phyloP scores from a whole-genome alignment of 2,888 invertebrate species.

The Nowickia ferox region DNA sequence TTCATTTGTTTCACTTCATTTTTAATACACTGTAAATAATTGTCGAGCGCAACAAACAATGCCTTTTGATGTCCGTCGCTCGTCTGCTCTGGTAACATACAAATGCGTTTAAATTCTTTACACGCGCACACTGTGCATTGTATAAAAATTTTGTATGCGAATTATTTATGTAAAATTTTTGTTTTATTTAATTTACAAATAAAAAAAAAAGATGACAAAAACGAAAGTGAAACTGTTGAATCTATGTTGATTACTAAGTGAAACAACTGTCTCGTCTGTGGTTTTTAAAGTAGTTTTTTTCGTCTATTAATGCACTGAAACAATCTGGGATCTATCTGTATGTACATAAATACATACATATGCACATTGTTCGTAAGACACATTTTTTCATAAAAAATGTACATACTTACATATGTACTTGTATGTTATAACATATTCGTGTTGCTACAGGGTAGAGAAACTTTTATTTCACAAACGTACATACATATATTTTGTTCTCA shows the following conservation, averaged over 20 bases:
- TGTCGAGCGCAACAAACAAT: background rate
- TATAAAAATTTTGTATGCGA: slow-evolving; percentile 29
- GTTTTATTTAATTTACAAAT: slow-evolving; percentile 23
- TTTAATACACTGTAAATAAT: slow-evolving; percentile 49
- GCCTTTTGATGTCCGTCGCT: slow-evolving; percentile 22
- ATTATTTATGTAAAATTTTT: slow-evolving; percentile 39
- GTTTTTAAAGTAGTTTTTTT: slow-evolving; percentile 62
- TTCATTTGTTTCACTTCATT: slow-evolving; percentile 19
- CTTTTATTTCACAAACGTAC: background rate
- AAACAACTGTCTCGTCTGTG: slow-evolving; percentile 60
- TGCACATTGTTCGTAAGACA: slow-evolving; percentile 35
- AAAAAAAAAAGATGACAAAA: slow-evolving; percentile 49
- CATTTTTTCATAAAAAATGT: slow-evolving; percentile 13
- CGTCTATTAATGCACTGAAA: background rate
- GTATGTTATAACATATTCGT: slow-evolving; percentile 28
- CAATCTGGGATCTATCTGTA: slow-evolving; percentile 40
- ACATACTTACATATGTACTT: no score
- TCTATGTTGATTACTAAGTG: slow-evolving; percentile 70
- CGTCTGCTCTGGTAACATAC: slow-evolving; percentile 66
- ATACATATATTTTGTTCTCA: background rate
- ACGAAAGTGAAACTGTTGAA: slow-evolving; percentile 71
- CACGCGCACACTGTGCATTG: slow-evolving; percentile 1
- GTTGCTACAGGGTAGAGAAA: slow-evolving; percentile 36
- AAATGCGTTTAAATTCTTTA: slow-evolving; percentile 65
- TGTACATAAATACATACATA: no score